Evolutionary conservation across 2,797 vertebrate species (phyloP), one percentile per base, ranked within the genome.

Genomic region (Artibeus lituratus): DNA sequence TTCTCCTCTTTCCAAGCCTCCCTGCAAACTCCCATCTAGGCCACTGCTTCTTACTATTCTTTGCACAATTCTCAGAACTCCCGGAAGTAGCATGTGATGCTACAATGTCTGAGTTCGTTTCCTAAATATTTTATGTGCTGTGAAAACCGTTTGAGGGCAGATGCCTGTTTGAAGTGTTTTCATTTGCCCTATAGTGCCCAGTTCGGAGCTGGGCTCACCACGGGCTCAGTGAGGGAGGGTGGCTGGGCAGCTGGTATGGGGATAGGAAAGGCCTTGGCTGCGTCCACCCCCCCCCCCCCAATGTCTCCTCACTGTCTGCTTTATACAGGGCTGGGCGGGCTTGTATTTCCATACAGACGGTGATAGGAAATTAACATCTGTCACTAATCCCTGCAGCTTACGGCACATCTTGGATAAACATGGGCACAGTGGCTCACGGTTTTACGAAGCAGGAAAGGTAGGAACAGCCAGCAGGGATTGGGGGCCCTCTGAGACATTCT

Each of bases 331-430:
- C 59, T 5, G 29, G 67, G 47, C 37, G 12, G 47, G 29, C 69
- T 80, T 35, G 10, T 10, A 4, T 82, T 96, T 96, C 70, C 77
- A 81, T 26, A 59, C 84, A 47, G 73, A 39, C 9, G 21, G 69
- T 39, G 42, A 65, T 83, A 95, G 73, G 93, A 95, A 96, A 92
- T 95, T 88, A 95, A 83, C 92, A 82, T 35, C 86, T 70, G 70
- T 70, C 91, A 35, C 77, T 59, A 26, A 5, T 82, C 73, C 42
- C 9, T 39, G n/a, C 53, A 32, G 32, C 32, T 37, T 67, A 42
- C 26, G 26, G 35, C 0, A 0, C 86, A 55, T 78, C 82, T 87
- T 37, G 37, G n/a, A 18, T 93, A 88, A 86, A 26, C 62, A 59
- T 0, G 19, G 72, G 49, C 2, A 1, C 16, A 7, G 12, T 19